Evolutionary conservation across 2,113 vertebrate species (phyloP), one percentile per base, ranked within the genome.

Genomic region (Pan troglodytes): DNA sequence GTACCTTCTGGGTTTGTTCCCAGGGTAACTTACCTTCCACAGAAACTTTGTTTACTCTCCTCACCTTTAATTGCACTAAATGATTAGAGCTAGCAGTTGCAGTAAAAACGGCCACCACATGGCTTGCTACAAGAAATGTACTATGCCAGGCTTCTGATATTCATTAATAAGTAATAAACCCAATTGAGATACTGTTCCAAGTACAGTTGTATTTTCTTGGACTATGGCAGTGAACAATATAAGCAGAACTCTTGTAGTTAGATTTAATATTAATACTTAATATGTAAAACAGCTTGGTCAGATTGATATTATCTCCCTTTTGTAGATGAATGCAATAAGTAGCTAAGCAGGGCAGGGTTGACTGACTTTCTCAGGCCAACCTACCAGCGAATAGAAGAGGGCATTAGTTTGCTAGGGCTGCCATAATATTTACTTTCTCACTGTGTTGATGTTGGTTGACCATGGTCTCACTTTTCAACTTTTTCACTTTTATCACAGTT

Each of bases 111-210:
- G 32, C 35, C 30, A 88, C 9, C 43, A 52, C 9, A 68, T 38
- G 72, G 3, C 6, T 68, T 22, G 32, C 9, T 12, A 2, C 80
- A 38, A 93, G 38, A 22, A 70, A 87, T n/a, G 88, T 25, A 68
- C 8, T 80, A 38, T 48, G 9, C 27, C 43, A 70, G 11, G 18
- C 30, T 8, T 73, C 18, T 68, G 52, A 83, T 83, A 76, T 57
- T 52, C 48, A 79, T 96, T 52, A 81, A 75, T 93, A 80, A 92
- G 3, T 72, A 86, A 70, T 70, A 97, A 57, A 84, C 43, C 10
- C 12, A 43, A 23, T 13, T 48, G 25, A 85, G 48, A 82, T 87
- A 27, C 4, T 57, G 16, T 83, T 87, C 43, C 16, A 78, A 61
- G 6, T 3, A 45, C 12, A 64, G 1, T 48, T 91, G 35, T 81